These are phyloP conservation scores for Antheraea yamamai DNA, from an alignment of 2,888 invertebrate species.

Conservation along the genomic window DNA sequence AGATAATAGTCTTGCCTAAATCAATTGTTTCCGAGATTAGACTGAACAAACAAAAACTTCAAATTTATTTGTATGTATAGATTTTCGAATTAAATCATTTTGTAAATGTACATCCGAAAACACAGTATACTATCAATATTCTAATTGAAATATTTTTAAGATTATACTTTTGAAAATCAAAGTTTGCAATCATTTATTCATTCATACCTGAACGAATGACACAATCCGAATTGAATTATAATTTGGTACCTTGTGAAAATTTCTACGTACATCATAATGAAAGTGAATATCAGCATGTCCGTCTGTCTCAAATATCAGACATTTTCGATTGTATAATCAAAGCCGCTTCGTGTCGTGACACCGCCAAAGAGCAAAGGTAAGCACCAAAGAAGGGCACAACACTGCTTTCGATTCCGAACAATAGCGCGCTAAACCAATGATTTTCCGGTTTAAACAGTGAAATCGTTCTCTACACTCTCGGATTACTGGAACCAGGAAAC, in stretches of 20 bases:
- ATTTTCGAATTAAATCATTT: no score
- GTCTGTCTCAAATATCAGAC: not conserved
- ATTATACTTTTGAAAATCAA: not conserved
- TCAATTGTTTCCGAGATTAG: no score
- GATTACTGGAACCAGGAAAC: constrained; percentile 3
- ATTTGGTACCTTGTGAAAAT: not conserved
- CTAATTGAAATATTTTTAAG: no score
- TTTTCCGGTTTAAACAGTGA: constrained; percentile 56
- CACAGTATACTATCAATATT: no score
- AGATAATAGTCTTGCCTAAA: no score
- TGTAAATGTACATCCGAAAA: no score
- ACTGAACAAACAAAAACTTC: no score
- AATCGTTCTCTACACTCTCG: constrained; percentile 42
- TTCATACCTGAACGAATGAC: not conserved
- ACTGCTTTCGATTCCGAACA: constrained; percentile 43
- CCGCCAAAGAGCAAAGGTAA: constrained; percentile 13
- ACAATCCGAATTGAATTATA: not conserved
- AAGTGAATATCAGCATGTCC: not conserved
- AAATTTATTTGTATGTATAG: no score
- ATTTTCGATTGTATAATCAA: constrained; percentile 1
- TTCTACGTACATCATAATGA: not conserved
- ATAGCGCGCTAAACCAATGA: constrained; percentile 48
- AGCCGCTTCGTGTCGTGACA: not conserved
- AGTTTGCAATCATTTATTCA: not conserved
- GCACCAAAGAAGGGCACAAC: constrained; percentile 9